phyloP scores from a whole-genome alignment of 2,113 vertebrate genomes.

The Vulpes ferrilata region DNA sequence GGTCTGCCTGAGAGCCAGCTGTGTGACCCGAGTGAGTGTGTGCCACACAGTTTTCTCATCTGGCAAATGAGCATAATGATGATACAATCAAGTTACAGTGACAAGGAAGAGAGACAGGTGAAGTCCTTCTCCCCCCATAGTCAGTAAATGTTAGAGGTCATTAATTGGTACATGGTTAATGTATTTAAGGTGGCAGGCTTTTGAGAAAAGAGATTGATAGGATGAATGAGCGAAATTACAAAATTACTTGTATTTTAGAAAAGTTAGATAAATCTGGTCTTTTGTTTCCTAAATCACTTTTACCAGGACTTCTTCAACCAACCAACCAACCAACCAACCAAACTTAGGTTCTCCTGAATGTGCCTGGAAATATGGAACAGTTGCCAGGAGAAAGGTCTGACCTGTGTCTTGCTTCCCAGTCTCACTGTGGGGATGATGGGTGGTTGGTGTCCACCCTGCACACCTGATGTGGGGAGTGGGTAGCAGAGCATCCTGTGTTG shows the following conservation, averaged over 20 bases:
- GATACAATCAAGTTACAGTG: background rate
- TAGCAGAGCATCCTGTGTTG: background rate
- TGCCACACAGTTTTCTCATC: background rate
- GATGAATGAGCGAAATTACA: background rate
- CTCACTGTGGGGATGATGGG: background rate
- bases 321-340: too few species aligned
- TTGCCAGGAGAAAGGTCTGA: background rate
- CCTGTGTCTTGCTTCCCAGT: background rate
- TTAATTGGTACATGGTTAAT: background rate
- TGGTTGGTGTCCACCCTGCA: background rate
- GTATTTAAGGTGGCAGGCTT: constrained; percentile 15
- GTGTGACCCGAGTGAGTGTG: background rate
- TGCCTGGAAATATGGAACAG: background rate
- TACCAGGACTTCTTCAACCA: background rate
- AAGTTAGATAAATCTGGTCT: constrained; percentile 11
- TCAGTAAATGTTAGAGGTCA: background rate
- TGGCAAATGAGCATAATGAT: background rate
- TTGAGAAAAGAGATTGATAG: background rate
- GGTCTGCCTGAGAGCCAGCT: background rate
- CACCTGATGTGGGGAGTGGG: background rate
- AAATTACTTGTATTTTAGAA: constrained; percentile 33
- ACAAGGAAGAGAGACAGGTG: background rate
- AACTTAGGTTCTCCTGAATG: background rate
- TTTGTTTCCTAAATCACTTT: constrained; percentile 12
- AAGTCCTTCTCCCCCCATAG: background rate